A percentile compares a stretch with the other conserved stretches of the same genome.
phyloP scores from a whole-genome alignment of 2,113 vertebrate genomes.

The Neoarius graeffei region DNA sequence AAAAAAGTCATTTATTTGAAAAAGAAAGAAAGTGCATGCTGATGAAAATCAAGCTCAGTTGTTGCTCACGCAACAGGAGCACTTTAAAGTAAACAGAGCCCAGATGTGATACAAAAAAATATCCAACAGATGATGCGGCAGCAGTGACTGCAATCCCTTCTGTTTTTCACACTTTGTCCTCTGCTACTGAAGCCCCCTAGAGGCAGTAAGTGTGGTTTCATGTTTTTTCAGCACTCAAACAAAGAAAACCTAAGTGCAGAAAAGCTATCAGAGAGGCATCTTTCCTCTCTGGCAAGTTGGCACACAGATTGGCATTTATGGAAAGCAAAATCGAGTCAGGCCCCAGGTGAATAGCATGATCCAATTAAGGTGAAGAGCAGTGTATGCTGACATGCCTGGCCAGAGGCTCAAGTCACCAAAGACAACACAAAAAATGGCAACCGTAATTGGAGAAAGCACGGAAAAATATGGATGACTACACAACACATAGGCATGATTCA shows the following conservation, averaged over 20 bases:
- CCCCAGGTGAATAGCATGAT: conserved; percentile 66
- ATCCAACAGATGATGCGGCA: conserved; percentile 24
- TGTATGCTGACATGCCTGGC: conserved; percentile 59
- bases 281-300: conserved; percentile 44
- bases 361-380: conserved; percentile 67
- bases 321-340: conserved; percentile 62
- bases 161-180: conserved; percentile 29
- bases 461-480: not conserved
- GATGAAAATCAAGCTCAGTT: conserved; percentile 45
- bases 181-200: conserved; percentile 20
- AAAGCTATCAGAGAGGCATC: conserved; percentile 64
- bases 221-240: conserved; percentile 52
- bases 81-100: conserved; percentile 38
- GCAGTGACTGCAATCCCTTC: conserved; percentile 1
- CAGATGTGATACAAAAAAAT: conserved; percentile 33
- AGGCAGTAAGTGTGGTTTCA: conserved; percentile 23
- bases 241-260: conserved; percentile 52
- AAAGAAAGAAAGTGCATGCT: conserved; percentile 25
- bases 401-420: conserved; percentile 40
- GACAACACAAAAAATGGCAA: conserved; percentile 42
- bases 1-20: conserved; percentile 33
- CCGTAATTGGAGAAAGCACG: not conserved
- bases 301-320: conserved; percentile 63
- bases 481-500: not conserved
- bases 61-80: conserved; percentile 28